Percentiles rank a stretch among this genome's conserved stretches.
Conservation (phyloP, 2,797 vertebrate genomes). For the Peromyscus eremicus region DNA sequence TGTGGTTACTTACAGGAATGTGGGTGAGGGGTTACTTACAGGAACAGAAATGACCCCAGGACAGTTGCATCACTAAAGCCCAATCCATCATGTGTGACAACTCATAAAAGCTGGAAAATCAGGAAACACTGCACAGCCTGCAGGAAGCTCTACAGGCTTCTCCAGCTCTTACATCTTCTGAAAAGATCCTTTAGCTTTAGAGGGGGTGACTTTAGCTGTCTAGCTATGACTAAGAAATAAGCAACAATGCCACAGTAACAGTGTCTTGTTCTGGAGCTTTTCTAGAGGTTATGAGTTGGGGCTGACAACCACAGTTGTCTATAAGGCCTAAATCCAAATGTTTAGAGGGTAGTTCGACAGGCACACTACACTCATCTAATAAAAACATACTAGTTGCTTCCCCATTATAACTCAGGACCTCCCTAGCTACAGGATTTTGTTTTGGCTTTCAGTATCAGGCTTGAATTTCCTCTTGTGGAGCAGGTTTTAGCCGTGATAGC, state of each 20-base stretch:
- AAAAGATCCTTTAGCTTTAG: not conserved
- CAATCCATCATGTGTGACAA: too few species aligned
- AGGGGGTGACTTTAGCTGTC: not conserved
- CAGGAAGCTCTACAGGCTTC: not conserved
- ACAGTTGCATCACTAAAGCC: not conserved
- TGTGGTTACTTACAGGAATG: not conserved
- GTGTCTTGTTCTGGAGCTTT: not conserved
- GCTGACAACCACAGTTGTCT: not conserved
- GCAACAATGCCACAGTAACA: not conserved
- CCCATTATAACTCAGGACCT: not conserved
- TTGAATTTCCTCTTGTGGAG: not conserved
- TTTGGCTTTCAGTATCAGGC: not conserved
- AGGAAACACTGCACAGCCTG: not conserved
- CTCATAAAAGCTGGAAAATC: not conserved
- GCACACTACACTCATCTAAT: not conserved
- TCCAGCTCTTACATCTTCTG: not conserved
- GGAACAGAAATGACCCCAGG: not conserved
- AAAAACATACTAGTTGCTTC: not conserved
- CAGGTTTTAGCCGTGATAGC: too few species aligned
- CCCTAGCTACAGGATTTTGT: not conserved
- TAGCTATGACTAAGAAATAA: not conserved
- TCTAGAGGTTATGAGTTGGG: too few species aligned
- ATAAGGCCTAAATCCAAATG: not conserved
- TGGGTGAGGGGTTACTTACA: not conserved
- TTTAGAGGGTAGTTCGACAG: not conserved